Percentiles rank a stretch among this genome's conserved stretches.
Evolutionary conservation across 1,140 invertebrate species (phyloP).

Genomic region (Cotesia glomerata): DNA sequence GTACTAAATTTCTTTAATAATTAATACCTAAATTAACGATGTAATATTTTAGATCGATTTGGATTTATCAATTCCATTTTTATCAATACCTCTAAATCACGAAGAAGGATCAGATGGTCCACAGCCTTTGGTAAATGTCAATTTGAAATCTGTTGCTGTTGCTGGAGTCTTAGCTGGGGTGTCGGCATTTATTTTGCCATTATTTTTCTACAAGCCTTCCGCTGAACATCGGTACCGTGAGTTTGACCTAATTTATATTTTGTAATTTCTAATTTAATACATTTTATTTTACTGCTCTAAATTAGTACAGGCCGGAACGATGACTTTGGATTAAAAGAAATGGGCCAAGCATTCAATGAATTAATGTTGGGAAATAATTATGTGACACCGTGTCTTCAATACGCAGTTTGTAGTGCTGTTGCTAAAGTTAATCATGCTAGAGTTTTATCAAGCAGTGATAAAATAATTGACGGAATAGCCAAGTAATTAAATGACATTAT

Average conservation of each 20-base stretch:
- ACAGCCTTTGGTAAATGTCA: slow-evolving; percentile 43
- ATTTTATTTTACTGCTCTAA: neutral
- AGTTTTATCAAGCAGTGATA: slow-evolving; percentile 48
- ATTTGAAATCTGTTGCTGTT: slow-evolving; percentile 44
- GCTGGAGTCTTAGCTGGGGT: slow-evolving; percentile 44
- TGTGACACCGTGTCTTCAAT: slow-evolving; percentile 51
- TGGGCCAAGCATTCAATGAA: slow-evolving; percentile 44
- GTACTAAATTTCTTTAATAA: slow-evolving; percentile 17
- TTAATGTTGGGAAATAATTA: slow-evolving; percentile 49
- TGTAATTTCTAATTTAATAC: neutral
- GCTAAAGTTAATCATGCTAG: slow-evolving; percentile 38
- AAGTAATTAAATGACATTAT: slow-evolving; percentile 43
- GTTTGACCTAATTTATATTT: slow-evolving; percentile 19
- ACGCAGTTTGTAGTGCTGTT: slow-evolving; percentile 50
- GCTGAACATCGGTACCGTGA: slow-evolving; percentile 39
- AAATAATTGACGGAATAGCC: slow-evolving; percentile 58
- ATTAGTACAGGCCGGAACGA: slow-evolving; percentile 34
- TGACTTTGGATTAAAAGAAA: slow-evolving; percentile 30
- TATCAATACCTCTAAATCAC: slow-evolving; percentile 47
- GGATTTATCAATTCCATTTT: slow-evolving; percentile 50
- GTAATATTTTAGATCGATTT: slow-evolving; percentile 45
- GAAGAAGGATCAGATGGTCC: slow-evolving; percentile 28
- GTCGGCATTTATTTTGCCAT: slow-evolving; percentile 40
- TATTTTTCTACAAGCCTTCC: slow-evolving; percentile 40
- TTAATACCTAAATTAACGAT: neutral